A percentile compares a stretch with the other conserved stretches of the same genome.
phyloP scores from a whole-genome alignment of 2,888 invertebrate genomes.

The Temnothorax rugatulus region DNA sequence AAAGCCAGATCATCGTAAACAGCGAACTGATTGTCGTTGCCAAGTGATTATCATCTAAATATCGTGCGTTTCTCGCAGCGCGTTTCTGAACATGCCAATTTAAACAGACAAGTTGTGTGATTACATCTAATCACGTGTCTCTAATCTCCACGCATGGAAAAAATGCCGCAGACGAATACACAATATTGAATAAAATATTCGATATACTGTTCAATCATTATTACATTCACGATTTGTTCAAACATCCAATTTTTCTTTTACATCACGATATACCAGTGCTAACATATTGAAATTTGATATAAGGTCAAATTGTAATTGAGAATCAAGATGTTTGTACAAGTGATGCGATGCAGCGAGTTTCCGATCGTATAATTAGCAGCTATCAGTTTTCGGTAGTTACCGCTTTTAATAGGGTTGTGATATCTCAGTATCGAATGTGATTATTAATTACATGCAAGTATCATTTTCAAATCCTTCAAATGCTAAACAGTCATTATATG shows the following conservation, averaged over 20 bases:
- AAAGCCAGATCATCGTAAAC: conserved; percentile 58
- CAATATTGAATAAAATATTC: neutral
- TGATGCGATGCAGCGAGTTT: conserved; percentile 8
- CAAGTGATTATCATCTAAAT: conserved; percentile 79
- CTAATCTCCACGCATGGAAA: neutral
- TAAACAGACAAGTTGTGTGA: conserved; percentile 10
- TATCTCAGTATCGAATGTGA: conserved; percentile 30
- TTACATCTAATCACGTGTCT: conserved; percentile 25
- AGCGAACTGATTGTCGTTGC: conserved; percentile 75
- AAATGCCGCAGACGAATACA: neutral
- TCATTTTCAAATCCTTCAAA: neutral
- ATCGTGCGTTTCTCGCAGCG: conserved; percentile 47
- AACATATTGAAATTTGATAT: conserved; percentile 8
- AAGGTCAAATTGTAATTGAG: neutral
- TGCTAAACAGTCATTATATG: neutral
- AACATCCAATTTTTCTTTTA: conserved; percentile 8
- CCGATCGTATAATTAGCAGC: conserved; percentile 26
- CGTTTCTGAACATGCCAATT: conserved; percentile 18
- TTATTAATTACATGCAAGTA: conserved; percentile 28
- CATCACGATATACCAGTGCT: neutral
- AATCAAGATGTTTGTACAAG: neutral
- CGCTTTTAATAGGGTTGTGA: conserved; percentile 30
- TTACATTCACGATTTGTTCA: neutral
- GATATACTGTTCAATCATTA: neutral
- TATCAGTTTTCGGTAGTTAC: conserved; percentile 29